These are phyloP conservation scores for Erpobdella octoculata DNA, from an alignment of 2,888 invertebrate species.

Conservation along the genomic window DNA sequence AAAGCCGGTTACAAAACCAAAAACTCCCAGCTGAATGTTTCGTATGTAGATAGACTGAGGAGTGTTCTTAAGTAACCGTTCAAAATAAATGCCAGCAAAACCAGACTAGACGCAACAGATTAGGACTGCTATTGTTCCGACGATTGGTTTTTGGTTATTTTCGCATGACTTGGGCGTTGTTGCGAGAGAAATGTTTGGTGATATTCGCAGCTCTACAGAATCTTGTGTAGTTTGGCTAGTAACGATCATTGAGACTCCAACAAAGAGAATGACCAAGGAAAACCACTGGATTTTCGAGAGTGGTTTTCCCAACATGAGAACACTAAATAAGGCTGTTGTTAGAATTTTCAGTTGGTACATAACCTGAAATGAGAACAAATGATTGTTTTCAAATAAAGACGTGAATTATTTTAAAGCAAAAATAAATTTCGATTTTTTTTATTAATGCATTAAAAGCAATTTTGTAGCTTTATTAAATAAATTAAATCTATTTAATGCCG, in stretches of 20 bases:
- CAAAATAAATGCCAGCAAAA: conserved; percentile 95
- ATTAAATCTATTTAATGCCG: no score
- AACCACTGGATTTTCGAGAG: conserved; percentile 53
- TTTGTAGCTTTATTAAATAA: not conserved
- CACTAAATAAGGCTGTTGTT: conserved; percentile 56
- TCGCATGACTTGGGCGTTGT: not conserved
- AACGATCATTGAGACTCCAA: conserved; percentile 52
- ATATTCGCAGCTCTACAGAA: no score
- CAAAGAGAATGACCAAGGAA: conserved; percentile 52
- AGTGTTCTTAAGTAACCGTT: conserved; percentile 79
- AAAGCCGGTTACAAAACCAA: conserved; percentile 81
- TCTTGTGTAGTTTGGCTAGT: conserved; percentile 40
- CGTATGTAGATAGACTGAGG: conserved; percentile 85
- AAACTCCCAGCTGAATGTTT: conserved; percentile 86
- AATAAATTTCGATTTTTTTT: not conserved
- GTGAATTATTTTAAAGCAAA: no score
- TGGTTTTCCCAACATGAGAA: conserved; percentile 51
- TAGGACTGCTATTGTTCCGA: conserved; percentile 47
- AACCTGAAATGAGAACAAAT: conserved; percentile 49
- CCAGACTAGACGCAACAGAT: conserved; percentile 76
- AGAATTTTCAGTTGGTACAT: conserved; percentile 57
- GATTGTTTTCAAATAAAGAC: no score
- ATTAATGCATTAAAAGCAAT: no score
- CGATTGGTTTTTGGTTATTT: conserved; percentile 33
- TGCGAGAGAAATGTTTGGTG: not conserved